These are phyloP conservation scores for Xestoiulus laeticollis DNA, from an alignment of 2,888 invertebrate species.

Conservation along the genomic window DNA sequence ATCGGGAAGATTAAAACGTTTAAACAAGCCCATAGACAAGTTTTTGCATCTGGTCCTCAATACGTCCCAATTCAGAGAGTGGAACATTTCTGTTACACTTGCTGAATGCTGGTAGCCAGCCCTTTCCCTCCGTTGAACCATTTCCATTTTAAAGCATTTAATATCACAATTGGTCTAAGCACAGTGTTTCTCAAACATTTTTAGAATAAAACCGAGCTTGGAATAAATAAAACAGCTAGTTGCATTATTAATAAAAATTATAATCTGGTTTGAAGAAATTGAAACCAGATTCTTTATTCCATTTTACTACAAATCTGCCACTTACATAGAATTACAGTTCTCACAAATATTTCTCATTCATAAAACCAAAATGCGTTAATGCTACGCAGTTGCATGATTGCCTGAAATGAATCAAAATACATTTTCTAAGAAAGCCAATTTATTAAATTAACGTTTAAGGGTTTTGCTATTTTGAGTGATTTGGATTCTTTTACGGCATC, in stretches of 20 bases:
- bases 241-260: not conserved
- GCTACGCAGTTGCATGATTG: not conserved
- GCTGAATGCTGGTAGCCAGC: not conserved
- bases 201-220: too few species aligned
- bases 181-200: too few species aligned
- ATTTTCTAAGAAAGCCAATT: not conserved
- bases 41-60: not conserved
- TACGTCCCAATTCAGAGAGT: not conserved
- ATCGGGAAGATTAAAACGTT: not conserved
- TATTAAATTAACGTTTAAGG: not conserved
- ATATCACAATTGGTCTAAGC: too few species aligned
- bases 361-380: not conserved
- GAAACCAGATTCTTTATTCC: constrained; percentile 6
- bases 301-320: not conserved
- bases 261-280: not conserved
- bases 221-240: too few species aligned
- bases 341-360: not conserved
- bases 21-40: not conserved
- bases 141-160: too few species aligned
- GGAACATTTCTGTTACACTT: not conserved
- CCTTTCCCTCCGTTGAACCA: too few species aligned
- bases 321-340: not conserved
- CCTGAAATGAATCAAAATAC: not conserved
- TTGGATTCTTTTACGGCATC: not conserved
- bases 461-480: not conserved